These are phyloP conservation scores for Arothron firmamentum DNA, from an alignment of 2,113 vertebrate genomes.

Conservation along the genomic window DNA sequence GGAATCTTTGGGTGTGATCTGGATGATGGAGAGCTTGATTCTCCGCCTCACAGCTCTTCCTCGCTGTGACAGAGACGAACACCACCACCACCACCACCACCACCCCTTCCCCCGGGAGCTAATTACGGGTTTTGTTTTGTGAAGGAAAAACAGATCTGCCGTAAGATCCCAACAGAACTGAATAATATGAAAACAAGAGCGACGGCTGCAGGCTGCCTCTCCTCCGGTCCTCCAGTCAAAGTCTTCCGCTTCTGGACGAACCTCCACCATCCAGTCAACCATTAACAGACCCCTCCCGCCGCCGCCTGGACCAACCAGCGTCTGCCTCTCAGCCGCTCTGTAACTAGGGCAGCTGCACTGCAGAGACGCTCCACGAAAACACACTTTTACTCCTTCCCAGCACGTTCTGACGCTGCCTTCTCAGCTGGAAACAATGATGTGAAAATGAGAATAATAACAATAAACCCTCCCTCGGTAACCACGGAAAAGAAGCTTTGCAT, in stretches of 20 bases:
- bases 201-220: slow-evolving; percentile 7
- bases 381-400: slow-evolving; percentile 19
- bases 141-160: neutral
- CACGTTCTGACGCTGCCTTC: neutral
- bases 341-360: slow-evolving; percentile 70
- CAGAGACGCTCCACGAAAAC: slow-evolving; percentile 60
- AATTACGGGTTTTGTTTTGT: slow-evolving; percentile 14
- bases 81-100: too few species aligned
- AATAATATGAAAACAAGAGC: neutral
- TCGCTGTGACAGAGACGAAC: neutral
- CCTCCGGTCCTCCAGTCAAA: slow-evolving; percentile 16
- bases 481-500: neutral
- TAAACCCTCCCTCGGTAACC: neutral
- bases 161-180: neutral
- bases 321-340: slow-evolving; percentile 49
- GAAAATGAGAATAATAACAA: neutral
- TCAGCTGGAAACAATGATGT: neutral
- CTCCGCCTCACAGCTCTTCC: neutral
- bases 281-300: slow-evolving; percentile 43
- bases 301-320: slow-evolving; percentile 36
- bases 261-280: slow-evolving; percentile 40
- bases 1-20: neutral
- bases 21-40: neutral
- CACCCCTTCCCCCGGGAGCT: slow-evolving; percentile 8
- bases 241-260: neutral